Base-by-base conservation (phyloP, 1,140 invertebrate species). In the Drosophila paulistorum region DNA sequence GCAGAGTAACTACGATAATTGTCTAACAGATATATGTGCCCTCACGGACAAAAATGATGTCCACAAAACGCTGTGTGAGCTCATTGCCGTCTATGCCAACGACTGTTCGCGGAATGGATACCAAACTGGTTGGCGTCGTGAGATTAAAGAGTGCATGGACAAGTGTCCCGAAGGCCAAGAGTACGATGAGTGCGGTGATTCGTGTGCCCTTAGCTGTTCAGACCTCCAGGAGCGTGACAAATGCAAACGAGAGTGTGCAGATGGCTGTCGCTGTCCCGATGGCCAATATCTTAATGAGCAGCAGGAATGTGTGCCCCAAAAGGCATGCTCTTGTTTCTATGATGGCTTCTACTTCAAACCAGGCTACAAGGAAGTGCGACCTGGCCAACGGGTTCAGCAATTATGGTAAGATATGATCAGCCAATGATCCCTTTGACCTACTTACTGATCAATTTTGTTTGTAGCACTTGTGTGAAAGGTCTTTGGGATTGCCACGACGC, bases 251-350 rank as follows among this genome's bases (percentile, higher is more conserved):
- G 82, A 91, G 37, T 98, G 97, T 83, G 96, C 97, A 0, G 97
- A 98, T 90, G 97, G 97, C 1, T 98, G 97, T 92, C 96, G 96
- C 68, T 98, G 97, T 91, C 96, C 97, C 0, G 92, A 93, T 45
- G 97, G 96, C n/a, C 93, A 96, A 90, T 95, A 96, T 1, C 90
- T 98, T 30, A 94, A 96, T 70, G 93, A 94, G 4, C 92, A 93
- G 11, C 95, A 95, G 7, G 94, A 95, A 60, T 98, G 97, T 90
- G 94, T 98, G 33, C 95, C 95, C 0, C 94, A 96, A 14, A 94
- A 94, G 0, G 92, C 95, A 63, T 98, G 97, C 91, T 94, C 95
- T 0, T 98, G 97, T 91, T 92, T 93, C 51, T 94, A 96, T 74
- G 94, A 95, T 66, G 95, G 95, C 1, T 92, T 96, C 65, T 94